These are phyloP conservation scores for Pollenia griseotomentosa DNA, from an alignment of 2,888 invertebrate species.

Conservation along the genomic window DNA sequence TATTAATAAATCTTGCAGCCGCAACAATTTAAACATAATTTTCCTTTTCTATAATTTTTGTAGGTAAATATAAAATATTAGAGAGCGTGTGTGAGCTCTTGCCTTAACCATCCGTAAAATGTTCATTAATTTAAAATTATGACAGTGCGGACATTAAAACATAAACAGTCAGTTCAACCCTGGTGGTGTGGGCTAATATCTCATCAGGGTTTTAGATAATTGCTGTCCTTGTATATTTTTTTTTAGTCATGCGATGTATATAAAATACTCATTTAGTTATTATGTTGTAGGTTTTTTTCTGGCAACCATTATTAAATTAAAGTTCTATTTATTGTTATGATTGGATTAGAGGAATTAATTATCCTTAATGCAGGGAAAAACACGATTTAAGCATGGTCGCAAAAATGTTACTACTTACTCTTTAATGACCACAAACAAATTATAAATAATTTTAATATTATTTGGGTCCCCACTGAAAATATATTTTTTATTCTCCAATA, in stretches of 20 bases:
- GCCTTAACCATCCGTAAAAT: conserved; percentile 4
- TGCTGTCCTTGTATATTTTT: neutral
- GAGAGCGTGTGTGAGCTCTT: neutral
- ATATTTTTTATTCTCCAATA: too few species aligned
- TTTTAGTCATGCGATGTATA: neutral
- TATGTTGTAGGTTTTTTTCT: neutral
- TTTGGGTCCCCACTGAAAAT: too few species aligned
- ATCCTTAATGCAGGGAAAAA: too few species aligned
- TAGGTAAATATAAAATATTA: neutral
- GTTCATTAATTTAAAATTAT: conserved; percentile 40
- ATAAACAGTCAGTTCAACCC: neutral
- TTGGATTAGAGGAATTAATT: too few species aligned
- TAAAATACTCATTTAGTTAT: conserved; percentile 4
- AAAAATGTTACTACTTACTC: too few species aligned
- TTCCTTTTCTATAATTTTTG: conserved; percentile 30
- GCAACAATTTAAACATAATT: conserved; percentile 35
- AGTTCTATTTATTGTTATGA: conserved; percentile 18
- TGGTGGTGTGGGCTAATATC: neutral
- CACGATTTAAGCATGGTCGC: too few species aligned
- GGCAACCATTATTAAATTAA: conserved; percentile 28
- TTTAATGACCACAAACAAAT: too few species aligned
- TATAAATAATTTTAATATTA: too few species aligned
- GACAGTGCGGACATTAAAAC: neutral
- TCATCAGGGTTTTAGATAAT: conserved; percentile 9
- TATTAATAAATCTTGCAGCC: conserved; percentile 55